Evolutionary conservation across 2,113 vertebrate species (phyloP).

Genomic region (Cyanoderma ruficeps): DNA sequence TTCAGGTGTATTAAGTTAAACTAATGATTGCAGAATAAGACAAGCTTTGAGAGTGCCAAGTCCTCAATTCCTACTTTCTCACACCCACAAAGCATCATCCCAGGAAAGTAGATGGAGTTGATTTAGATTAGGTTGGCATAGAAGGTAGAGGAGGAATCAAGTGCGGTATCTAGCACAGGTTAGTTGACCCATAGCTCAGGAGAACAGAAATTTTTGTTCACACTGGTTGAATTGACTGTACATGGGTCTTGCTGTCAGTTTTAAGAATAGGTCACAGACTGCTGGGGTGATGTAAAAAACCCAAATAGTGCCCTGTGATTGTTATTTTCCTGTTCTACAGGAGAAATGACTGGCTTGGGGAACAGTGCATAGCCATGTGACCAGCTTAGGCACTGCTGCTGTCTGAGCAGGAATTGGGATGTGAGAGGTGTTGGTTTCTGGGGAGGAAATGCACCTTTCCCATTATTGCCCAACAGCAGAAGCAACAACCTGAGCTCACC

Average conservation of each 20-base stretch:
- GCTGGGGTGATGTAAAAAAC: background rate
- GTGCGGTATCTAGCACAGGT: background rate
- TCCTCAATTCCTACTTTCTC: background rate
- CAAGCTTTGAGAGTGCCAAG: background rate
- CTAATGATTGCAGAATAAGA: constrained; percentile 20
- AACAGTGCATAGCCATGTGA: background rate
- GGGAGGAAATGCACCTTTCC: background rate
- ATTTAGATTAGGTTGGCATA: background rate
- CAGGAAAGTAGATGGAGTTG: background rate
- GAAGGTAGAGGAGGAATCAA: background rate
- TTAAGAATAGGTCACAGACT: background rate
- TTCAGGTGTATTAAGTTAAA: constrained; percentile 15
- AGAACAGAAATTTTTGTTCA: background rate
- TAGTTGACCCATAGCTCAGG: background rate
- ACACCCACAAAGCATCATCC: background rate
- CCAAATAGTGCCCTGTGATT: background rate
- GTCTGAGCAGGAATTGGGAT: fast-evolving
- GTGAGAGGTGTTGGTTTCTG: background rate
- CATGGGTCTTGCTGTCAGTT: background rate
- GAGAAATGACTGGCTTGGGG: background rate
- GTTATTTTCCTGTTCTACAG: background rate
- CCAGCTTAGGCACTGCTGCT: background rate
- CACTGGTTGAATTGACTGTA: background rate
- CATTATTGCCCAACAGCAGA: background rate
- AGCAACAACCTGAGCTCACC: background rate